phyloP scores from a whole-genome alignment of 2,797 vertebrate species.

The Aselliscus stoliczkanus region DNA sequence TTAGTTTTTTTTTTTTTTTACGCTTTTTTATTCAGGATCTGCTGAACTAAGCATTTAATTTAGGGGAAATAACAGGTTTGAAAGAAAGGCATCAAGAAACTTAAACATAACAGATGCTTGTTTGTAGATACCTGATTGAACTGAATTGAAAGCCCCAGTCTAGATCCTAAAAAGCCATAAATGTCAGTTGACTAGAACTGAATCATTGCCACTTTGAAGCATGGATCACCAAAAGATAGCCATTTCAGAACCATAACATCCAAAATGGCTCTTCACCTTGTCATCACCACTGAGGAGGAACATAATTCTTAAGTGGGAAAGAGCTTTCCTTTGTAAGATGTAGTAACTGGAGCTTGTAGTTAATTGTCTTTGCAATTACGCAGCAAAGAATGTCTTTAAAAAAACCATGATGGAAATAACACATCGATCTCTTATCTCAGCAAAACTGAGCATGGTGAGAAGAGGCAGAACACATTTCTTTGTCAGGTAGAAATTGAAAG shows the following conservation, averaged over 20 bases:
- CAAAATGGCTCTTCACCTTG: slow-evolving; percentile 24
- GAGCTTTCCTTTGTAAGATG: background rate
- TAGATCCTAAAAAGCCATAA: slow-evolving; percentile 68
- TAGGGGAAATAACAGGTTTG: slow-evolving; percentile 75
- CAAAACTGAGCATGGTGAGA: background rate
- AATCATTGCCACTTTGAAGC: slow-evolving; percentile 65
- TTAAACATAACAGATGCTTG: slow-evolving; percentile 74
- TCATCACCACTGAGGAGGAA: background rate
- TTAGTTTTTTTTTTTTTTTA: slow-evolving; percentile 41
- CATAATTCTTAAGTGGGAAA: background rate
- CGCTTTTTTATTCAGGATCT: slow-evolving; percentile 71
- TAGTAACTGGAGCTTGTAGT: background rate
- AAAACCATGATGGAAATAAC: background rate
- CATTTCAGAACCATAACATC: slow-evolving; percentile 53
- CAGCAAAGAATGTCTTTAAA: background rate
- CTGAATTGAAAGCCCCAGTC: slow-evolving; percentile 65
- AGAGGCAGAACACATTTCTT: background rate
- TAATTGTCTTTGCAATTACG: slow-evolving; percentile 12
- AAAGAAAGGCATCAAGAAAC: slow-evolving; percentile 71
- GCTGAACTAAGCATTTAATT: slow-evolving; percentile 77
- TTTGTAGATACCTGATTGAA: slow-evolving; percentile 74
- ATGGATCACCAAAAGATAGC: slow-evolving; percentile 66
- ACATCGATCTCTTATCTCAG: background rate
- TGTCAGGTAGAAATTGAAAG: slow-evolving; percentile 3
- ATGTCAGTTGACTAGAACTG: slow-evolving; percentile 71